These are phyloP conservation scores for Petaurus breviceps DNA, from an alignment of 2,113 vertebrate genomes.

Conservation along the genomic window DNA sequence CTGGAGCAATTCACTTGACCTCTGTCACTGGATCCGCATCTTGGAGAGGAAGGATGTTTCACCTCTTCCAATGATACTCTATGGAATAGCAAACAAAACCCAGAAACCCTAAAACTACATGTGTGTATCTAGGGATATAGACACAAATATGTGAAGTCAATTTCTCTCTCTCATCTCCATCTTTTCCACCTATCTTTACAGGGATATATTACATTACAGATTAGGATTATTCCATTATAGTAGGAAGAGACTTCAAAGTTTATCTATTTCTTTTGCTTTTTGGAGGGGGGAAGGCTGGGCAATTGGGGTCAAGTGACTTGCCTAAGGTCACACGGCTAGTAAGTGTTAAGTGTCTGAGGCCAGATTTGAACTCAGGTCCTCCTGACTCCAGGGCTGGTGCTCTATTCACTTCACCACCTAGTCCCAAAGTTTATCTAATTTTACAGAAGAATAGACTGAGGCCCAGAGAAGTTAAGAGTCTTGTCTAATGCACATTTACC, in stretches of 20 bases:
- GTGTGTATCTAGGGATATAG: neutral
- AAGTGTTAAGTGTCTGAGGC: too few species aligned
- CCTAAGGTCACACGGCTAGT: too few species aligned
- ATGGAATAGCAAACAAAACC: neutral
- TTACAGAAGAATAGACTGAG: too few species aligned
- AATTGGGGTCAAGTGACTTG: too few species aligned
- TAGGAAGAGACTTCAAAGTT: neutral
- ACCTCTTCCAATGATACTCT: neutral
- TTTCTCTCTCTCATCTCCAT: neutral
- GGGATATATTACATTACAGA: neutral
- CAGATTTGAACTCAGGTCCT: too few species aligned
- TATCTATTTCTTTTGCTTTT: neutral
- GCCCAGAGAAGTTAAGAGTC: too few species aligned
- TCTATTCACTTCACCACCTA: too few species aligned
- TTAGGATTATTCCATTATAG: neutral
- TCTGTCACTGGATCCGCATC: constrained; percentile 60
- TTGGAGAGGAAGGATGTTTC: constrained; percentile 59
- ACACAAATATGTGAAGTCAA: neutral
- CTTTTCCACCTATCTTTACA: neutral
- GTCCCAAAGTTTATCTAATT: too few species aligned
- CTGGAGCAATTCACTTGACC: constrained; percentile 78
- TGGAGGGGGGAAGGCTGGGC: too few species aligned
- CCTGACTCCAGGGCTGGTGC: too few species aligned
- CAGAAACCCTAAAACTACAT: neutral
- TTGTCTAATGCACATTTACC: neutral